These are phyloP conservation scores for Pomacea maculata DNA, from an alignment of 1,140 invertebrate genomes.

Conservation along the genomic window DNA sequence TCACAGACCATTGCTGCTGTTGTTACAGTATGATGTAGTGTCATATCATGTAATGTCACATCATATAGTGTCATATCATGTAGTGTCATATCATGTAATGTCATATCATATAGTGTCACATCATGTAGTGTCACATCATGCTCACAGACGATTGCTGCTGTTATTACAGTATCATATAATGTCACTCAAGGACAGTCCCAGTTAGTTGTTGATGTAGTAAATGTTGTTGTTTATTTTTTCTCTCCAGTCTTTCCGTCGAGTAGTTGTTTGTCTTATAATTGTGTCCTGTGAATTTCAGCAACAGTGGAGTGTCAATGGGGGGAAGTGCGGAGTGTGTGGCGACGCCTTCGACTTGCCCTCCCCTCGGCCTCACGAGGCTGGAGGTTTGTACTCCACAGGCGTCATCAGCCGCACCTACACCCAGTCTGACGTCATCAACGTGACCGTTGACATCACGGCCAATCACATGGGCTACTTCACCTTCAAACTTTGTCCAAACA, in stretches of 20 bases:
- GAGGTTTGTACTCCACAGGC: slow-evolving; percentile 78
- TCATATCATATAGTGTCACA: too few species aligned
- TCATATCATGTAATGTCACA: too few species aligned
- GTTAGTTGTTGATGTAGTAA: too few species aligned
- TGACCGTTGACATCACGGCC: slow-evolving; percentile 40
- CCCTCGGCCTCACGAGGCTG: slow-evolving; percentile 83
- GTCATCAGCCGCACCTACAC: slow-evolving; percentile 57
- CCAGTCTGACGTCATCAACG: slow-evolving; percentile 18
- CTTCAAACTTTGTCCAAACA: slow-evolving; percentile 61
- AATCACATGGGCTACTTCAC: slow-evolving; percentile 51
- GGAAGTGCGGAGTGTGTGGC: slow-evolving; percentile 89
- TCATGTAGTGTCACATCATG: too few species aligned
- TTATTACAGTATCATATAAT: too few species aligned
- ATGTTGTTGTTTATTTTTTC: too few species aligned
- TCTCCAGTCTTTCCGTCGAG: not conserved
- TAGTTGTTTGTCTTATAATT: not conserved
- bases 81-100: too few species aligned
- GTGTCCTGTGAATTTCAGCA: not conserved
- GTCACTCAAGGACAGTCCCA: too few species aligned
- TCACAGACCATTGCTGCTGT: too few species aligned
- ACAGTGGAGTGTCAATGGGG: slow-evolving; percentile 67
- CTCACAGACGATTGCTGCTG: too few species aligned
- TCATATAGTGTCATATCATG: too few species aligned
- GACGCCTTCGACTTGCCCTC: slow-evolving; percentile 79
- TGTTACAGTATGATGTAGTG: too few species aligned